These are phyloP conservation scores for Physella acuta DNA, from an alignment of 1,140 invertebrate species.

Conservation along the genomic window DNA sequence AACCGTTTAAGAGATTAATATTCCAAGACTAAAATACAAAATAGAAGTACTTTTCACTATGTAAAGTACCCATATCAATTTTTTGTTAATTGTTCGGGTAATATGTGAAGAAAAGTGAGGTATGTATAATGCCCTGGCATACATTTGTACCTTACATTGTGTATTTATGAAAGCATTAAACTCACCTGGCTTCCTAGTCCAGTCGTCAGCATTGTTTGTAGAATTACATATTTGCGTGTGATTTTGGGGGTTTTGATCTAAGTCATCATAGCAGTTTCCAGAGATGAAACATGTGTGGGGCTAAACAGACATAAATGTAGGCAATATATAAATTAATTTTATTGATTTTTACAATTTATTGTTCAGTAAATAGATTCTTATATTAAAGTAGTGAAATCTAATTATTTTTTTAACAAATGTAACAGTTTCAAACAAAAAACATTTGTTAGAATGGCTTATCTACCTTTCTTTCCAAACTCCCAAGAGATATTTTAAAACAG, in stretches of 20 bases:
- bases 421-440: not conserved
- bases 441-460: too few species aligned
- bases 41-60: too few species aligned
- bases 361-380: not conserved
- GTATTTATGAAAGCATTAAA: too few species aligned
- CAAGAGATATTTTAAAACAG: conserved; percentile 39
- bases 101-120: too few species aligned
- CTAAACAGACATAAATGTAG: conserved; percentile 22
- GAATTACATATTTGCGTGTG: conserved; percentile 37
- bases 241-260: conserved; percentile 34
- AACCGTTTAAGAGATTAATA: too few species aligned
- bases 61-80: too few species aligned
- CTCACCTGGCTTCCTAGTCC: conserved; percentile 30
- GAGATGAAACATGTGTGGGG: conserved; percentile 42
- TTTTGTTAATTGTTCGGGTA: too few species aligned
- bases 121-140: too few species aligned
- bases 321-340: too few species aligned
- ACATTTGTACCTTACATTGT: too few species aligned
- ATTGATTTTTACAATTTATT: not conserved
- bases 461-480: too few species aligned
- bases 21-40: too few species aligned
- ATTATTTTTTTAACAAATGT: not conserved
- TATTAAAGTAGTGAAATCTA: not conserved
- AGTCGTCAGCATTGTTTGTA: conserved; percentile 24
- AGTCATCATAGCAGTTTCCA: conserved; percentile 35